These are phyloP conservation scores for Oscheius sp. DNA, from an alignment of 2,888 invertebrate genomes.

Conservation along the genomic window DNA sequence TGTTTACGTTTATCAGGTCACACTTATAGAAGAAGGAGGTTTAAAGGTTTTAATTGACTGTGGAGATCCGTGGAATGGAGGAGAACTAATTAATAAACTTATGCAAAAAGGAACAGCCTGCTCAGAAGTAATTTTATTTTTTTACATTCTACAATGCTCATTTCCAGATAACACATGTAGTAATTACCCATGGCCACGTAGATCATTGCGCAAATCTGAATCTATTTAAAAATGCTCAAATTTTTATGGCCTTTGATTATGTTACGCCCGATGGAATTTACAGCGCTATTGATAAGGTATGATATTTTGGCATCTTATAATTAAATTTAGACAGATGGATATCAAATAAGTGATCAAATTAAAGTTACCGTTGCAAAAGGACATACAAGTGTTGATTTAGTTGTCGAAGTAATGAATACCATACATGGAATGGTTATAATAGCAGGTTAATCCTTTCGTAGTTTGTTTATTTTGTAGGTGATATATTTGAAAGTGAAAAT, in stretches of 20 bases:
- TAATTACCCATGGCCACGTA: slow-evolving; percentile 56
- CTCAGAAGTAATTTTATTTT: slow-evolving; percentile 19
- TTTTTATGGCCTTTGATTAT: slow-evolving; percentile 48
- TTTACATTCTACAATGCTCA: not conserved
- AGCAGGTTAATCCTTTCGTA: slow-evolving; percentile 17
- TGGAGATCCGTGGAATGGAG: slow-evolving; percentile 54
- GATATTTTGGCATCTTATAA: too few species aligned
- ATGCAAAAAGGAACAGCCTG: not conserved
- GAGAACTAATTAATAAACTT: slow-evolving; percentile 38
- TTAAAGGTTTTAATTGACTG: slow-evolving; percentile 41
- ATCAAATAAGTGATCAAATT: slow-evolving; percentile 4
- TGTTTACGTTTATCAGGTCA: slow-evolving; percentile 28
- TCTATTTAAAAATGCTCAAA: slow-evolving; percentile 42
- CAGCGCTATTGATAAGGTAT: not conserved
- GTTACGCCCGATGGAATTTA: slow-evolving; percentile 25
- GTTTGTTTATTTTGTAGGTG: slow-evolving; percentile 34
- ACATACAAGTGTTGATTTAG: slow-evolving; percentile 47
- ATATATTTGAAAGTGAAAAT: slow-evolving; percentile 46
- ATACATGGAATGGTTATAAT: slow-evolving; percentile 30
- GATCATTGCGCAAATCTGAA: slow-evolving; percentile 54
- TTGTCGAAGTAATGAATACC: slow-evolving; percentile 30
- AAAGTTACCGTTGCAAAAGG: slow-evolving; percentile 42
- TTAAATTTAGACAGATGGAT: slow-evolving; percentile 1
- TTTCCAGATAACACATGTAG: slow-evolving; percentile 36
- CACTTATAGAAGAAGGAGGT: slow-evolving; percentile 22